Evolutionary conservation across 2,888 invertebrate species (phyloP), one percentile per base, ranked within the genome.

Genomic region (Drosophila multiciliata): DNA sequence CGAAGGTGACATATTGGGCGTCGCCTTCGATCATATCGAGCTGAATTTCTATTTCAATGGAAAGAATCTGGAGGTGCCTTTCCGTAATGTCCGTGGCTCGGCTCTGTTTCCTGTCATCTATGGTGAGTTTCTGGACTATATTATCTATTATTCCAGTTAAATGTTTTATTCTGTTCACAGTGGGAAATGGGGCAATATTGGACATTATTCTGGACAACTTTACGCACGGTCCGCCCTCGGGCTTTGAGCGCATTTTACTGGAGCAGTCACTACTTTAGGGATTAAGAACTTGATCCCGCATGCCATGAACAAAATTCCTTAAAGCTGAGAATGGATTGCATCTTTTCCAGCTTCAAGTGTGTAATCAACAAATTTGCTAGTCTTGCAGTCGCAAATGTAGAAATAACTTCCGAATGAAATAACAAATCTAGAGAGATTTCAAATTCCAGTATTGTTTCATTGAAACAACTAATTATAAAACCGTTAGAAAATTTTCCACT

Each of bases 111-210:
- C 99, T 35, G 97, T 97, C 33, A 95, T 99, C 69, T 99, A 97
- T 94, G 98, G 98, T 98, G 94, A 94, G 94, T 91, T 55, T 12
- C 3, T 36, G 3, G 3, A 4, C 9, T 12, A 26, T 26, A 4
- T 1, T 12, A 6, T n/a, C 2, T 9, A 53, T 4, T 7, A 29
- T 2, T 29, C 3, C 35, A 11, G 11, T 38, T 29, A 17, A 36
- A 50, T 12, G 11, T 53, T 78, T 82, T 73, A 83, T 80, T 65
- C 12, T 26, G n/a, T 95, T 95, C 45, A 67, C 94, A 98, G 99
- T 99, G 90, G 99, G 99, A 91, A 98, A 99, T 92, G 99, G 99
- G 80, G 99, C 99, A 35, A 99, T 99, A 84, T 93, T 99, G 93
- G 99, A 99, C 93, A 96, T 99, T 78, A 96, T 98, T 89, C 95